phyloP scores from a whole-genome alignment of 2,113 vertebrate genomes.

The Eidolon helvum region DNA sequence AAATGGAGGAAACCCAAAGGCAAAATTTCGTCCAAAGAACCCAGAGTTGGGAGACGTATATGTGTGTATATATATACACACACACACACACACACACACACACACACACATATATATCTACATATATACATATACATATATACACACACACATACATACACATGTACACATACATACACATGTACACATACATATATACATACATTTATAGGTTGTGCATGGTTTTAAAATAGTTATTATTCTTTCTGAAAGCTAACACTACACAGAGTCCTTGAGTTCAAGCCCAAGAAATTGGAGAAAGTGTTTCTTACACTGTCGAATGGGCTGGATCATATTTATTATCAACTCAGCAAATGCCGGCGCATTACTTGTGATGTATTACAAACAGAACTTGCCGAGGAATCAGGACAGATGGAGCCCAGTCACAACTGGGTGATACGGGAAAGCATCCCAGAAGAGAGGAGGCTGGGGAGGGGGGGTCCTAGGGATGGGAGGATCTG shows the following conservation, averaged over 20 bases:
- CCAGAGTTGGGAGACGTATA: not conserved
- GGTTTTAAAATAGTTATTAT: not conserved
- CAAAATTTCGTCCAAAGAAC: not conserved
- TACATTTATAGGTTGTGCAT: not conserved
- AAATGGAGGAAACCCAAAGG: not conserved
- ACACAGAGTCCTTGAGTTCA: not conserved
- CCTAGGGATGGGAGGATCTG: not conserved
- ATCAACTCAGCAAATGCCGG: not conserved
- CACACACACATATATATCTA: rapidly evolving
- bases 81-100: not conserved
- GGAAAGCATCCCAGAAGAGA: not conserved
- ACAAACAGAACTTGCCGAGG: not conserved
- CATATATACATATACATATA: not conserved
- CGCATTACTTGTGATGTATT: no score
- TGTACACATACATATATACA: not conserved
- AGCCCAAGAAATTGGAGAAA: not conserved
- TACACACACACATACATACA: not conserved
- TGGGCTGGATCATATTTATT: not conserved
- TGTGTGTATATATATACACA: no score
- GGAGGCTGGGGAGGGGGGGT: no score
- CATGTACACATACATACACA: no score
- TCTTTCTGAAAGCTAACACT: not conserved
- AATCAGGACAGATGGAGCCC: not conserved
- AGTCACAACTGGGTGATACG: not conserved
- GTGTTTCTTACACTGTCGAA: not conserved